Evolutionary conservation across 2,797 vertebrate genomes (phyloP).

Genomic region (Clangula hyemalis): DNA sequence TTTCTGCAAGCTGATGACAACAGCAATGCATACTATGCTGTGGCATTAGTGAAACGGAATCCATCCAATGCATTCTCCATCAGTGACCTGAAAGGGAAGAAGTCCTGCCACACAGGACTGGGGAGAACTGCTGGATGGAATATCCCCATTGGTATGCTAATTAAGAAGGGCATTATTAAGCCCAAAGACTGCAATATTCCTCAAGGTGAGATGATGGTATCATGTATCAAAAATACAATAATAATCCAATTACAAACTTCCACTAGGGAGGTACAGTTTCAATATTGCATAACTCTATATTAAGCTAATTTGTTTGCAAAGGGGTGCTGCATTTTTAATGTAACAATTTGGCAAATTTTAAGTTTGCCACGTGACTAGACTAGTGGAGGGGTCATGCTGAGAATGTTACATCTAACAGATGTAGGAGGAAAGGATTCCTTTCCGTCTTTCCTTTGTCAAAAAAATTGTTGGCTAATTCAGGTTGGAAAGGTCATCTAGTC

Average conservation of each 20-base stretch:
- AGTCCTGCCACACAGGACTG: slow-evolving; percentile 90
- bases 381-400: not conserved
- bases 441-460: not conserved
- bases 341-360: not conserved
- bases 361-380: not conserved
- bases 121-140: slow-evolving; percentile 91
- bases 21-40: slow-evolving; percentile 86
- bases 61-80: slow-evolving; percentile 80
- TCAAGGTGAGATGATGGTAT: slow-evolving; percentile 75
- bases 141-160: slow-evolving; percentile 81
- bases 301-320: not conserved
- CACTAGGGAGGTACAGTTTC: not conserved
- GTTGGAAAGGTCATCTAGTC: not conserved
- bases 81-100: slow-evolving; percentile 82
- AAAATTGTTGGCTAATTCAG: not conserved
- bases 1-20: slow-evolving; percentile 76
- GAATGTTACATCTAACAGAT: not conserved
- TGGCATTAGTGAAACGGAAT: slow-evolving; percentile 86
- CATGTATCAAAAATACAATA: not conserved
- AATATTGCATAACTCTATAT: not conserved
- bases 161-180: slow-evolving; percentile 79
- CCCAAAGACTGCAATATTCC: slow-evolving; percentile 76
- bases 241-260: not conserved
- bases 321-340: not conserved
- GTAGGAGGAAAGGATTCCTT: not conserved